Evolutionary conservation across 1,140 invertebrate genomes (phyloP), one percentile per base, ranked within the genome.

Genomic region (Lethrus apterus): DNA sequence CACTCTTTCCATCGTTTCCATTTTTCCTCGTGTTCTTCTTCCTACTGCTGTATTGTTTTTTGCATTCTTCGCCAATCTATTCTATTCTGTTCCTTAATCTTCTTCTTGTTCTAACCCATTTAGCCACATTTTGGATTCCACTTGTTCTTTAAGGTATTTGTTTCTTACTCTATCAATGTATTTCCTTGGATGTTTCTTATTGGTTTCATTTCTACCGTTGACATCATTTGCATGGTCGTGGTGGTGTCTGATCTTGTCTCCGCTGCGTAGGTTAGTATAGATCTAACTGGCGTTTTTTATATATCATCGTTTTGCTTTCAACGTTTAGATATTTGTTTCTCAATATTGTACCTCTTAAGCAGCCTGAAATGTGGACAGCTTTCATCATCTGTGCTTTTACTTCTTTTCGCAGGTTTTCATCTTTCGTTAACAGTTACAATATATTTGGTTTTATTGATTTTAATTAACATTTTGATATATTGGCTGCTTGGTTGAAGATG

Each of bases 241-340:
- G 15, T 7, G 23, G 44, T 18, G 10, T 45, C 44, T 10, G 44
- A 30, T 33, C 44, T 45, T 34, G 44, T 45, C 24, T 45, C 44
- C 2, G 30, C 44, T 3, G 44, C 44, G 14, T 45, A 45, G 2
- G 44, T 45, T 17, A 45, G 15, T 5, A 45, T 31, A 2, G 44
- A 32, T 21, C 29, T 33, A 2, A 45, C 30, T n/a, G n/a, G n/a
- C 2, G 14, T 10, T 13, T 30, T 15, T 45, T 45, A 14, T 45
- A 45, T 23, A 45, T 34, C 2, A 15, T 29, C 2, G 14, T 45
- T 23, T 33, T 45, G 10, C 23, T 13, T 11, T 34, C 30, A 8
- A 4, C 8, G 9, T 23, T 34, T 8, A 45, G 29, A 29, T 45
- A 23, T 34, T 45, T 45, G 32, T 45, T 45, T n/a, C 19, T 13